Conservation (phyloP, 2,888 invertebrate species). For the Caenorhabditis sp. region DNA sequence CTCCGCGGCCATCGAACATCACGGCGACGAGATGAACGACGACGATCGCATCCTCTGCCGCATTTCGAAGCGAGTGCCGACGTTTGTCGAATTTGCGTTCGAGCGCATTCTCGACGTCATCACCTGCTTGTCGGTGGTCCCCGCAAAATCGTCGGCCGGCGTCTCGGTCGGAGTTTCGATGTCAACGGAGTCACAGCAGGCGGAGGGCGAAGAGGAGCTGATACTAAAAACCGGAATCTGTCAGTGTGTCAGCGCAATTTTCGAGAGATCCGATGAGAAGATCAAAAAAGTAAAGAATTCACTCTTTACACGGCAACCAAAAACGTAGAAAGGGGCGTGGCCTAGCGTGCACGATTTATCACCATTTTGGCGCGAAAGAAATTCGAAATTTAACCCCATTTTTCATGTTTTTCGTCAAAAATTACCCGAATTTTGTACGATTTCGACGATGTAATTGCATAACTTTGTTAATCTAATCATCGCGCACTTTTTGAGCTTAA, state of each 20-base stretch:
- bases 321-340: too few species aligned
- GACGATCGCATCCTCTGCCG: conserved; percentile 33
- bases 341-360: too few species aligned
- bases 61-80: conserved; percentile 37
- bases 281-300: conserved; percentile 25
- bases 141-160: conserved; percentile 43
- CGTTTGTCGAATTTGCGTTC: conserved; percentile 18
- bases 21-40: conserved; percentile 15
- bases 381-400: too few species aligned
- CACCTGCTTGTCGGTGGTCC: conserved; percentile 50
- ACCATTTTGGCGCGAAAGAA: too few species aligned
- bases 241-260: neutral
- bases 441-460: too few species aligned
- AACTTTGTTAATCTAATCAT: too few species aligned
- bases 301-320: too few species aligned
- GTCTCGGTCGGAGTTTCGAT: conserved; percentile 33
- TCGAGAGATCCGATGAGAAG: conserved; percentile 18
- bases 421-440: too few species aligned
- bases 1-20: conserved; percentile 12
- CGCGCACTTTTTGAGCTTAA: too few species aligned
- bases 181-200: conserved; percentile 19
- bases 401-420: too few species aligned
- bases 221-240: neutral
- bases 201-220: conserved; percentile 26
- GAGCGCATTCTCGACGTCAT: conserved; percentile 30